phyloP scores from a whole-genome alignment of 2,797 vertebrate genomes.

The Podarcis siculus region DNA sequence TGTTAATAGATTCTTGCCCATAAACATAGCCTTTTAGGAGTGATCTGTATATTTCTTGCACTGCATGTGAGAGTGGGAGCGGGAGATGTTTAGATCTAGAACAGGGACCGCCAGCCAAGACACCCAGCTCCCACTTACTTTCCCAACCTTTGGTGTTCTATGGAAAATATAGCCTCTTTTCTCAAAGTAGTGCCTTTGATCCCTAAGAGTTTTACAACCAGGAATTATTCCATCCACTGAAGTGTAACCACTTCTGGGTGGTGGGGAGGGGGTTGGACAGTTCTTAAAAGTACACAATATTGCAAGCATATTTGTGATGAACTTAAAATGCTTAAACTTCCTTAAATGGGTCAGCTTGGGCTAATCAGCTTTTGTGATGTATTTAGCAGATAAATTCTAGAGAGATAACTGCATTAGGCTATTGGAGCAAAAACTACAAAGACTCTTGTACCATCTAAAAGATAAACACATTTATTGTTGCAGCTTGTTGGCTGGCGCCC shows the following conservation, averaged over 20 bases:
- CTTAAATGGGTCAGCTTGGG: neutral
- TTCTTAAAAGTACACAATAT: conserved; percentile 1
- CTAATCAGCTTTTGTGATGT: neutral
- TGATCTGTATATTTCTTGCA: conserved; percentile 64
- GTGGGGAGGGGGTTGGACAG: neutral
- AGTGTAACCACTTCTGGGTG: conserved; percentile 23
- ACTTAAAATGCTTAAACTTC: conserved; percentile 20
- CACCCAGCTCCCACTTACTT: conserved; percentile 31
- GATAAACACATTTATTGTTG: neutral
- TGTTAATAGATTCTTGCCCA: conserved; percentile 63
- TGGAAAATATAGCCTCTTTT: neutral
- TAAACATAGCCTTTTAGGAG: conserved; percentile 63
- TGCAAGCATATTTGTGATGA: conserved; percentile 21
- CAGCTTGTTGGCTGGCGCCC: neutral
- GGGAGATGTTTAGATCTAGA: conserved; percentile 44
- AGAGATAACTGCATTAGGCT: neutral
- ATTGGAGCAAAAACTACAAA: neutral
- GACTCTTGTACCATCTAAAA: neutral
- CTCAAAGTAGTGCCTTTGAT: conserved; percentile 32
- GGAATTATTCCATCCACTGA: conserved; percentile 38
- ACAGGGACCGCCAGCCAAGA: conserved; percentile 67
- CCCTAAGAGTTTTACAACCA: conserved; percentile 14
- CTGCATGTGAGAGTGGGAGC: conserved; percentile 56
- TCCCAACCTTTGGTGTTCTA: conserved; percentile 32
- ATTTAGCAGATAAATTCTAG: neutral